These are phyloP conservation scores for Polypedilum pembai DNA, from an alignment of 1,140 invertebrate genomes.

Conservation along the genomic window DNA sequence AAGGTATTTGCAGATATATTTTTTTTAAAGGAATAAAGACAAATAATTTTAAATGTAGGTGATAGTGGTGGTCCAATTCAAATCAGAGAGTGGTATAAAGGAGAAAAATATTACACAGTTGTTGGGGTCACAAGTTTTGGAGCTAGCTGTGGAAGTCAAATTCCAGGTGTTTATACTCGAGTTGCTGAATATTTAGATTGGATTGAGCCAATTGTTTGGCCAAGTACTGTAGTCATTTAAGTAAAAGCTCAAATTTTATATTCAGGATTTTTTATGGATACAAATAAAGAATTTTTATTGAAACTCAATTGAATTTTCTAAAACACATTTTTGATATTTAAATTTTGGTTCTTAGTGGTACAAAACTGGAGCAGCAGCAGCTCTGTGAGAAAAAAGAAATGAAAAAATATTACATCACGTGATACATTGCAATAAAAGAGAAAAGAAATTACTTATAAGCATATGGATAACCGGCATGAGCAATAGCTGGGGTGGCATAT, in stretches of 20 bases:
- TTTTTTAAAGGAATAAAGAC: no score
- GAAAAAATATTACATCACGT: neutral
- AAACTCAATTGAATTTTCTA: constrained; percentile 13
- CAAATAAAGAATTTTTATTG: constrained; percentile 3
- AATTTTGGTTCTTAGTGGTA: neutral
- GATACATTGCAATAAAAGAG: neutral
- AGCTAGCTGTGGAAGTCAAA: constrained; percentile 51
- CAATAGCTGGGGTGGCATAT: constrained; percentile 22
- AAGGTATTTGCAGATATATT: constrained; percentile 49
- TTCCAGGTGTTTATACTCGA: constrained; percentile 57
- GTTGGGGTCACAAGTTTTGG: constrained; percentile 60
- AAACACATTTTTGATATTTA: neutral
- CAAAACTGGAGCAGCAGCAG: neutral
- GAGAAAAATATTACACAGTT: constrained; percentile 35
- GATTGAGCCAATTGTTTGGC: constrained; percentile 59
- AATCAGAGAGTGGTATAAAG: constrained; percentile 39
- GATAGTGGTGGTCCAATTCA: constrained; percentile 55
- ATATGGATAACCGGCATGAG: constrained; percentile 31
- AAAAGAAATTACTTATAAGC: constrained; percentile 4
- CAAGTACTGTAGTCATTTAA: constrained; percentile 32
- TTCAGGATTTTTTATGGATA: neutral
- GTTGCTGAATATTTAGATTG: constrained; percentile 54
- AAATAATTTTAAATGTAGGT: no score
- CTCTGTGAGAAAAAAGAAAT: neutral
- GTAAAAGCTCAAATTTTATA: neutral